A percentile compares a stretch with the other conserved stretches of the same genome.
Evolutionary conservation across 2,797 vertebrate species (phyloP).

Genomic region (Cacajao melanocephalus): DNA sequence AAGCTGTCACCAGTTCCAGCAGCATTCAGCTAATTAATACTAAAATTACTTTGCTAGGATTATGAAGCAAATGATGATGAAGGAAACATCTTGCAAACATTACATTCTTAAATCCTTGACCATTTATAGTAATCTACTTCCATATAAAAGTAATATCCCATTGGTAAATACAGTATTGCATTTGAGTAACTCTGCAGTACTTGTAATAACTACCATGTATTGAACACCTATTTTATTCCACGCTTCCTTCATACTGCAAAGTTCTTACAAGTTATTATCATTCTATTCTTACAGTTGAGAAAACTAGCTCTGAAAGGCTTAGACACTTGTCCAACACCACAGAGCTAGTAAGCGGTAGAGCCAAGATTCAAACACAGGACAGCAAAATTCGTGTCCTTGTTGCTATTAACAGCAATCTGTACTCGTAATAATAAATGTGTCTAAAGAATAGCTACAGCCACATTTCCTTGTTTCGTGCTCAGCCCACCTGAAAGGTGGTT

Average conservation of each 20-base stretch:
- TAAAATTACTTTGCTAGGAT: background rate
- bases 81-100: background rate
- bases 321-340: background rate
- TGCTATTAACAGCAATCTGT: background rate
- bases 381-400: background rate
- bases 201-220: background rate
- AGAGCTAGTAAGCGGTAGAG: background rate
- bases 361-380: background rate
- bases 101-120: background rate
- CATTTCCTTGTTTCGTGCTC: accelerated
- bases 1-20: background rate
- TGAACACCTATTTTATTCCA: background rate
- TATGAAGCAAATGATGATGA: background rate
- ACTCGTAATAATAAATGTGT: background rate
- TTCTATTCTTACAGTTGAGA: background rate
- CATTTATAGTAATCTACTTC: background rate
- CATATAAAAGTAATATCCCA: background rate
- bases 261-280: background rate
- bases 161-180: background rate
- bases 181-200: background rate
- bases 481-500: background rate
- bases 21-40: slow-evolving; percentile 8
- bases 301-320: background rate
- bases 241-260: background rate
- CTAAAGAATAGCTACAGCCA: background rate